Conservation (phyloP, 1,140 invertebrate genomes). For the Drosophila pseudoananassae region DNA sequence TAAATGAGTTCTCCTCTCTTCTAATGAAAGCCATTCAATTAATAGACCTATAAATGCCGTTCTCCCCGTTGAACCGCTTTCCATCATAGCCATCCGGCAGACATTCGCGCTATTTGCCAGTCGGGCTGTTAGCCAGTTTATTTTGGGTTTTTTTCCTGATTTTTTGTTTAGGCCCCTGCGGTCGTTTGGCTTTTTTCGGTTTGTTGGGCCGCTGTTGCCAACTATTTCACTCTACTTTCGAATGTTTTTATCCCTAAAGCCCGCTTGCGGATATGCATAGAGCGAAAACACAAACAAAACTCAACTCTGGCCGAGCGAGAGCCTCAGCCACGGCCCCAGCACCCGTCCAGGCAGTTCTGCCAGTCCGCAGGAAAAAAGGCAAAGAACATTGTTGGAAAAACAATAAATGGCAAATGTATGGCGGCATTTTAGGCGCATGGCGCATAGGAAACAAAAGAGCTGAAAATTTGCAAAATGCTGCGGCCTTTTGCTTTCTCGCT, state of each 20-base stretch:
- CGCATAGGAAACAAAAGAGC: slow-evolving; percentile 61
- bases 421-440: slow-evolving; percentile 75
- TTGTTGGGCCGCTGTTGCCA: slow-evolving; percentile 38
- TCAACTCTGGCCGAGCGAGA: slow-evolving; percentile 29
- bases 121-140: slow-evolving; percentile 55
- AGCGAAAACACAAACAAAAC: slow-evolving; percentile 51
- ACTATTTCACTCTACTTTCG: slow-evolving; percentile 78
- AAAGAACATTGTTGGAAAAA: slow-evolving; percentile 71
- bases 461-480: slow-evolving; percentile 77
- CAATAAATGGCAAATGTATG: slow-evolving; percentile 82
- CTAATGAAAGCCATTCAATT: slow-evolving; percentile 39
- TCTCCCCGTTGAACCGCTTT: not conserved
- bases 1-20: not conserved
- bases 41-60: slow-evolving; percentile 36
- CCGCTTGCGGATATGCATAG: slow-evolving; percentile 77
- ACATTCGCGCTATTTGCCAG: slow-evolving; percentile 3
- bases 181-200: slow-evolving; percentile 56
- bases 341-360: no score
- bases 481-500: slow-evolving; percentile 12
- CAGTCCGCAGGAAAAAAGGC: slow-evolving; percentile 36
- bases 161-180: slow-evolving; percentile 60
- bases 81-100: slow-evolving; percentile 7
- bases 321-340: not conserved
- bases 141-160: slow-evolving; percentile 17
- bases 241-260: slow-evolving; percentile 80